These are phyloP conservation scores for Drosophila ezoana DNA, from an alignment of 2,888 invertebrate species.

Conservation along the genomic window DNA sequence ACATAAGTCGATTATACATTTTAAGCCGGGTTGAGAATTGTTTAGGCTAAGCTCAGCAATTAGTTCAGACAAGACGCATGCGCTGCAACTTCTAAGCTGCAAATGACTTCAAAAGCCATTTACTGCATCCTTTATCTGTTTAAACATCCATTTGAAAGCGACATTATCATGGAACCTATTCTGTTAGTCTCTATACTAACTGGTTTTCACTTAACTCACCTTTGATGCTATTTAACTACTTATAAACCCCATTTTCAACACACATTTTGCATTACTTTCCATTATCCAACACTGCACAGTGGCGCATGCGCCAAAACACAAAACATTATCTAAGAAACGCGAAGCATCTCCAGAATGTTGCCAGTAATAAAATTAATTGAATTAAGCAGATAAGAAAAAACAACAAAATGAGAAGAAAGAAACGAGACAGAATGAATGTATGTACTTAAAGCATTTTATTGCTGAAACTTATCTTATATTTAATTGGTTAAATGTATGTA, in stretches of 20 bases:
- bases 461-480: slow-evolving; percentile 53
- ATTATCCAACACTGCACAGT: slow-evolving; percentile 11
- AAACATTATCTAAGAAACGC: slow-evolving; percentile 50
- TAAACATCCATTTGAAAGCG: background rate
- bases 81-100: slow-evolving; percentile 33
- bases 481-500: slow-evolving; percentile 26
- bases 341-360: slow-evolving; percentile 69
- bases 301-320: slow-evolving; percentile 45
- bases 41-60: slow-evolving; percentile 46
- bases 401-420: slow-evolving; percentile 15
- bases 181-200: background rate
- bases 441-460: slow-evolving; percentile 75
- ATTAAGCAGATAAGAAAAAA: slow-evolving; percentile 28
- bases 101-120: slow-evolving; percentile 54
- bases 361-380: slow-evolving; percentile 60
- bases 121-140: slow-evolving; percentile 12
- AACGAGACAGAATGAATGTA: slow-evolving; percentile 51
- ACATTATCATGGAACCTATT: slow-evolving; percentile 3
- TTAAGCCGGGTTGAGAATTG: slow-evolving; percentile 42
- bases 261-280: slow-evolving; percentile 3
- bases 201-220: background rate
- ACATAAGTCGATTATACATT: slow-evolving; percentile 58
- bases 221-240: background rate
- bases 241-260: slow-evolving; percentile 3
- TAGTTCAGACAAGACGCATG: slow-evolving; percentile 43